Conservation (phyloP, 2,797 vertebrate species). For the Acanthiza pusilla region DNA sequence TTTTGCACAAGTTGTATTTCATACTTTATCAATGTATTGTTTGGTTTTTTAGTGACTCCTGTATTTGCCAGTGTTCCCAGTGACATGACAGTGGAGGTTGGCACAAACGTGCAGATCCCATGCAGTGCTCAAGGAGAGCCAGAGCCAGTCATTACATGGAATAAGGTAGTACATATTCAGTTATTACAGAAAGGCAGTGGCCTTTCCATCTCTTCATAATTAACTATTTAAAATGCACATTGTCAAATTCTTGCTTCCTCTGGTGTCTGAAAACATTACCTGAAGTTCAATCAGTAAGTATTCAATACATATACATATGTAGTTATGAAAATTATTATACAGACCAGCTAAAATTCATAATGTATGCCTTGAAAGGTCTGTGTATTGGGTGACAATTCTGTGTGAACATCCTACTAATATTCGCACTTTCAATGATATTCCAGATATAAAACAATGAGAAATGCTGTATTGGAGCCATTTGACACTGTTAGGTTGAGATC, state of each 20-base stretch:
- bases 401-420: background rate
- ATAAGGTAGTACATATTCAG: constrained; percentile 83
- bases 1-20: background rate
- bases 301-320: background rate
- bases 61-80: constrained; percentile 93
- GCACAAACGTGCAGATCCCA: constrained; percentile 90
- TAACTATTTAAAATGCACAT: background rate
- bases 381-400: background rate
- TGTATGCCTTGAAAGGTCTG: background rate
- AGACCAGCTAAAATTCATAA: background rate
- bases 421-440: background rate
- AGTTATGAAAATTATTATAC: background rate
- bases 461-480: background rate
- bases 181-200: background rate
- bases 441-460: background rate
- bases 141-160: constrained; percentile 93
- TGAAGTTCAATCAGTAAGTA: background rate
- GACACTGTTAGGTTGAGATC: background rate
- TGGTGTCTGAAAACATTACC: background rate
- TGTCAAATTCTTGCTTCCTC: background rate
- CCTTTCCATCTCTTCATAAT: background rate
- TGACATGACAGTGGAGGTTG: constrained; percentile 93
- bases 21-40: background rate
- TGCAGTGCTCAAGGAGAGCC: constrained; percentile 96
- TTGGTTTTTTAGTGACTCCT: constrained; percentile 85